Evolutionary conservation across 2,888 invertebrate species (phyloP).

Genomic region (Eupithecia tripunctaria): DNA sequence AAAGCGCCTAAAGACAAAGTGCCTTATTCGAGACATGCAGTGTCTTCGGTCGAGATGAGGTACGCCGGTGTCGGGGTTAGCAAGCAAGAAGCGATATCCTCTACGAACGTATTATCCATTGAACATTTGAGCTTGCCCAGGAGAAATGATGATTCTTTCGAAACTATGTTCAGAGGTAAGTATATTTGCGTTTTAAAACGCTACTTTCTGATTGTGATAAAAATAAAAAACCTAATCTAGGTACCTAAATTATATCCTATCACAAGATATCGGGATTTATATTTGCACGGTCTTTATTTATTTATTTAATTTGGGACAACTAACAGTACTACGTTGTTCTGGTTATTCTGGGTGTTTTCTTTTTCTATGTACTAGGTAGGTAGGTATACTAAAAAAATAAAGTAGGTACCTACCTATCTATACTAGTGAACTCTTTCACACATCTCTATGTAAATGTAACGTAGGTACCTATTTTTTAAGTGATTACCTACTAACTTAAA

Average conservation of each 20-base stretch:
- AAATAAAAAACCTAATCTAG: too few relatives aligned
- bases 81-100: conserved; percentile 59
- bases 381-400: too few relatives aligned
- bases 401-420: too few relatives aligned
- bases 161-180: conserved; percentile 70
- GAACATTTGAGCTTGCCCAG: conserved; percentile 43
- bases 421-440: too few relatives aligned
- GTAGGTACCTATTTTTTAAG: too few relatives aligned
- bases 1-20: conserved; percentile 23
- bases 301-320: too few relatives aligned
- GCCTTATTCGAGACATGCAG: conserved; percentile 45
- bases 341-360: neutral
- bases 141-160: conserved; percentile 55
- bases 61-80: conserved; percentile 55
- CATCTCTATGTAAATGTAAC: too few relatives aligned
- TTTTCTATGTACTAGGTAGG: too few relatives aligned
- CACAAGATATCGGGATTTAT: neutral
- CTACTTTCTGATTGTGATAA: too few relatives aligned
- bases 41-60: conserved; percentile 64
- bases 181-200: neutral
- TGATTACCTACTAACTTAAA: too few relatives aligned
- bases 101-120: conserved; percentile 51
- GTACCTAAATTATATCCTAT: too few relatives aligned
- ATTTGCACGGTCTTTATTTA: neutral
- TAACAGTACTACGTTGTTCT: too few relatives aligned